A percentile compares a stretch with the other conserved stretches of the same genome.
Conservation (phyloP, 2,888 invertebrate species). For the Pyrochroa serraticornis region DNA sequence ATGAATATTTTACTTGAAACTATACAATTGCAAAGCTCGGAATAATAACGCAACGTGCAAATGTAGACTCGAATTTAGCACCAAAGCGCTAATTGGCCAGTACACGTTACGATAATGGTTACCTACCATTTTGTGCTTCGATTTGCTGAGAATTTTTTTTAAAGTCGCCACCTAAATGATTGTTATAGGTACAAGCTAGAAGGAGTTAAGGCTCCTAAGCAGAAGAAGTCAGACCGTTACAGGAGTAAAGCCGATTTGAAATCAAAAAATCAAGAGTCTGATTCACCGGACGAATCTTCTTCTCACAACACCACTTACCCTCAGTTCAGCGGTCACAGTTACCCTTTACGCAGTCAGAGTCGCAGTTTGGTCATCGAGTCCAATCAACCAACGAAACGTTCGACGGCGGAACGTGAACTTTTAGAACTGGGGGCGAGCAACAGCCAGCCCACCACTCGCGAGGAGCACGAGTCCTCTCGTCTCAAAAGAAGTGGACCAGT, state of each 20-base stretch:
- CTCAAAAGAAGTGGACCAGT: conserved; percentile 61
- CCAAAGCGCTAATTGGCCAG: neutral
- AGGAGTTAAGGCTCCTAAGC: neutral
- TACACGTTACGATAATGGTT: neutral
- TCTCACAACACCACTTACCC: neutral
- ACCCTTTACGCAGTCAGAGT: conserved; percentile 58
- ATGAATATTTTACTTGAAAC: no score
- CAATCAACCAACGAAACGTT: conserved; percentile 5
- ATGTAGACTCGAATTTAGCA: no score
- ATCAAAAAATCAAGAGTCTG: neutral
- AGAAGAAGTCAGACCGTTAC: neutral
- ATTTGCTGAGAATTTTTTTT: no score
- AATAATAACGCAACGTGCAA: no score
- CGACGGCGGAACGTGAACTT: conserved; percentile 48
- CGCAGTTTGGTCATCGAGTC: conserved; percentile 20
- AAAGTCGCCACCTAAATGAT: neutral
- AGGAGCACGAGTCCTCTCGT: conserved; percentile 59
- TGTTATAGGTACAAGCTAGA: neutral
- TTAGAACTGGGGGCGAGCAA: conserved; percentile 64
- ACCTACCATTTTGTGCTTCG: neutral
- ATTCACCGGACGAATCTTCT: neutral
- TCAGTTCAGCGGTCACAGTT: conserved; percentile 44
- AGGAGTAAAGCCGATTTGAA: neutral
- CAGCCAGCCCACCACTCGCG: conserved; percentile 49
- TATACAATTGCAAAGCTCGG: no score